These are phyloP conservation scores for Drosophila rellima DNA, from an alignment of 2,888 invertebrate genomes.

Conservation along the genomic window DNA sequence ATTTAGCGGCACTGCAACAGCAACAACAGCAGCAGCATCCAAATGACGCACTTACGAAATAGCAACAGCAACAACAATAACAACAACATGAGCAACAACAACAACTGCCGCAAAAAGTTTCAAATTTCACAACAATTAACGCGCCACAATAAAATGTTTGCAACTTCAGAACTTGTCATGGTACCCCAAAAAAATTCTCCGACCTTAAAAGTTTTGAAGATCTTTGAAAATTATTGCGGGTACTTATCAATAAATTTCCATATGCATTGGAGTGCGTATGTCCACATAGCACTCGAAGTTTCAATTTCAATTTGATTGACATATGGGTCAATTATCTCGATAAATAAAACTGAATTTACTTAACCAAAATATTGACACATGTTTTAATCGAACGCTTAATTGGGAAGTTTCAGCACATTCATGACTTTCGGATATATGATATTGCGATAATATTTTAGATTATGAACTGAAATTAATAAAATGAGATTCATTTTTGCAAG, in stretches of 20 bases:
- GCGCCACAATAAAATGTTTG: conserved; percentile 24
- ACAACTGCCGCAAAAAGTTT: conserved; percentile 35
- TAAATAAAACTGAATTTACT: neutral
- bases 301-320: conserved; percentile 1
- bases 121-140: conserved; percentile 53
- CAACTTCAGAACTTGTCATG: conserved; percentile 22
- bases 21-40: conserved; percentile 6
- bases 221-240: conserved; percentile 17
- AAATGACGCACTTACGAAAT: conserved; percentile 65
- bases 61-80: conserved; percentile 22
- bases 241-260: neutral
- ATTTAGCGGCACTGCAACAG: conserved; percentile 50
- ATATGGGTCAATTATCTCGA: conserved; percentile 6
- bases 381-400: neutral
- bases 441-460: too few relatives aligned
- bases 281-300: neutral
- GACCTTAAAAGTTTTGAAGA: conserved; percentile 1
- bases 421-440: neutral
- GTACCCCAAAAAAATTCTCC: neutral
- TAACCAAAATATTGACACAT: conserved; percentile 5
- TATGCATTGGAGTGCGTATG: neutral
- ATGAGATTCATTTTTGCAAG: too few relatives aligned
- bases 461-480: too few relatives aligned
- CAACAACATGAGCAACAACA: conserved; percentile 18
- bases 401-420: neutral